Evolutionary conservation across 2,888 invertebrate species (phyloP).

Genomic region (Carterocephalus palaemon): DNA sequence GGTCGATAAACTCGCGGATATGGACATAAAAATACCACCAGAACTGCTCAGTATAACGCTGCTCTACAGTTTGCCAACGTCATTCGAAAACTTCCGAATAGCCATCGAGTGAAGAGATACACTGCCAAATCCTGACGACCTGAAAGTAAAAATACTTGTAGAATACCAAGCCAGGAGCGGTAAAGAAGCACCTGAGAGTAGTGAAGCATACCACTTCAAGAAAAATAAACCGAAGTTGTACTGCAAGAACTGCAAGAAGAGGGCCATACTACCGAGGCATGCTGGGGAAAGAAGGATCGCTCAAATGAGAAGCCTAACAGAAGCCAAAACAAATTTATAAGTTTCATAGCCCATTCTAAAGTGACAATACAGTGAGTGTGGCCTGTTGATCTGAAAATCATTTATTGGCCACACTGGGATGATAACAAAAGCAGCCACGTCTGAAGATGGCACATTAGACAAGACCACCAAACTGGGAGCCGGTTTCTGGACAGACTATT

Average conservation of each 20-base stretch:
- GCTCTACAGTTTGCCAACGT: constrained; percentile 41
- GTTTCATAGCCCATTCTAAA: no score
- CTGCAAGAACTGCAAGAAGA: neutral
- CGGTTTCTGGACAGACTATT: no score
- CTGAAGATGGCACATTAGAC: no score
- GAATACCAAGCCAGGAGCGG: neutral
- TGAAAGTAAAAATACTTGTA: constrained; percentile 37
- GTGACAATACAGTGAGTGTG: no score
- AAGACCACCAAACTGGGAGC: no score
- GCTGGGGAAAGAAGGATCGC: neutral
- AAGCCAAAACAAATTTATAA: no score
- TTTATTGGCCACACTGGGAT: no score
- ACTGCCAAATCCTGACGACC: constrained; percentile 36
- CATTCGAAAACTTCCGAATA: constrained; percentile 43
- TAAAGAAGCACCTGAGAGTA: neutral
- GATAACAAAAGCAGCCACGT: no score
- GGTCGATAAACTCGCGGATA: constrained; percentile 23
- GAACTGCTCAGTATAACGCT: constrained; percentile 43
- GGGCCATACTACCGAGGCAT: neutral
- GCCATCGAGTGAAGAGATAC: constrained; percentile 46
- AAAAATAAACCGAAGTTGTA: neutral
- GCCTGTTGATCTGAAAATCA: no score
- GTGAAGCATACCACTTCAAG: no score
- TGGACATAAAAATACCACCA: no score
- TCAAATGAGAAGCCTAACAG: neutral